A percentile compares a stretch with the other conserved stretches of the same genome.
These are phyloP conservation scores for Nerophis lumbriciformis DNA, from an alignment of 2,113 vertebrate species.

Conservation along the genomic window DNA sequence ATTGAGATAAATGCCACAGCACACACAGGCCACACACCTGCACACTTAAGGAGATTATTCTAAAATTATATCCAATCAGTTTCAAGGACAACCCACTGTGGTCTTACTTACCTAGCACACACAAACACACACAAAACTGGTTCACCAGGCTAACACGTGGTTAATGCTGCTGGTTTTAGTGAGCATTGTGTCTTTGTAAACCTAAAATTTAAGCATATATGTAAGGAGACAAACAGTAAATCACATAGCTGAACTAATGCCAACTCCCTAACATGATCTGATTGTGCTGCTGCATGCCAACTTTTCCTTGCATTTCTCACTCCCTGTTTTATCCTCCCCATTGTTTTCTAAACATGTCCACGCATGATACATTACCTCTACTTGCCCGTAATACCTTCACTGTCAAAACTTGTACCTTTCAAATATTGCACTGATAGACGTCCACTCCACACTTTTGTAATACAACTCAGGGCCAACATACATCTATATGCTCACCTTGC, in stretches of 20 bases:
- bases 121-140: constrained; percentile 7
- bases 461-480: too few species aligned
- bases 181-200: not conserved
- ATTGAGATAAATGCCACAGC: constrained; percentile 5
- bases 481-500: not conserved
- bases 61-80: constrained; percentile 36
- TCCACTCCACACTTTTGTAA: too few species aligned
- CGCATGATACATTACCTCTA: constrained; percentile 8
- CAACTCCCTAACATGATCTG: constrained; percentile 20
- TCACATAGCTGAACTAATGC: constrained; percentile 27
- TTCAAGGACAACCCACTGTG: constrained; percentile 47
- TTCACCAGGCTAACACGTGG: not conserved
- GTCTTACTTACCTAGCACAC: constrained; percentile 21
- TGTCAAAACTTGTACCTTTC: constrained; percentile 8
- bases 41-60: constrained; percentile 68
- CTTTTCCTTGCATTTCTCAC: not conserved
- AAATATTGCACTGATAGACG: not conserved
- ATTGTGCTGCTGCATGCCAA: constrained; percentile 2
- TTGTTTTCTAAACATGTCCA: constrained; percentile 38
- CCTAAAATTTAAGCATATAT: not conserved
- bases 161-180: not conserved
- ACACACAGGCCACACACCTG: not conserved
- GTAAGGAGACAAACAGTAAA: constrained; percentile 14
- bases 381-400: not conserved
- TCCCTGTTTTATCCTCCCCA: too few species aligned